phyloP scores from a whole-genome alignment of 2,113 vertebrate species.

The Parus major region DNA sequence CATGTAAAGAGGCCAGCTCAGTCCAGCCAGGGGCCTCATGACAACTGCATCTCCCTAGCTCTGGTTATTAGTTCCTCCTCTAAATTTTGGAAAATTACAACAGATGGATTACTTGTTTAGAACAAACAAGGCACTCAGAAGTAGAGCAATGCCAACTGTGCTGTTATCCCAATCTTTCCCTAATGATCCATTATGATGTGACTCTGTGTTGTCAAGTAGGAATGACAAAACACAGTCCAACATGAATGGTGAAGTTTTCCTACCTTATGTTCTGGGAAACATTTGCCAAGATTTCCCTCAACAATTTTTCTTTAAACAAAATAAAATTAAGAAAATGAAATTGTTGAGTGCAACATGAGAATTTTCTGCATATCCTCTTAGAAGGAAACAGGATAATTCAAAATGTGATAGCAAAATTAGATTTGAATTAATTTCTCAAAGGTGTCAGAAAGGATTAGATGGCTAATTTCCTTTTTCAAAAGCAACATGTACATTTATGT shows the following conservation, averaged over 20 bases:
- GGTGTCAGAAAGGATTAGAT: background rate
- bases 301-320: background rate
- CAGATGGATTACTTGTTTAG: slow-evolving; percentile 49
- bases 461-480: background rate
- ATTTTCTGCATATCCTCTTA: background rate
- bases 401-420: background rate
- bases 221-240: background rate
- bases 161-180: background rate
- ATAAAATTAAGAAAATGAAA: background rate
- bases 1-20: background rate
- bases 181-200: slow-evolving; percentile 32
- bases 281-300: background rate
- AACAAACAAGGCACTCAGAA: slow-evolving; percentile 8
- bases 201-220: background rate
- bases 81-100: slow-evolving; percentile 38
- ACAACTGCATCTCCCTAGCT: background rate
- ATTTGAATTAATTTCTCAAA: background rate
- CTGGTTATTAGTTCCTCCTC: background rate
- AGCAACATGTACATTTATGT: background rate
- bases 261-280: background rate
- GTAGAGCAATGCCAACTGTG: background rate
- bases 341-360: background rate
- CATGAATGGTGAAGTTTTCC: background rate
- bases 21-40: background rate
- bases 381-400: background rate